phyloP scores from a whole-genome alignment of 2,888 invertebrate genomes.

The Sisyra nigra region DNA sequence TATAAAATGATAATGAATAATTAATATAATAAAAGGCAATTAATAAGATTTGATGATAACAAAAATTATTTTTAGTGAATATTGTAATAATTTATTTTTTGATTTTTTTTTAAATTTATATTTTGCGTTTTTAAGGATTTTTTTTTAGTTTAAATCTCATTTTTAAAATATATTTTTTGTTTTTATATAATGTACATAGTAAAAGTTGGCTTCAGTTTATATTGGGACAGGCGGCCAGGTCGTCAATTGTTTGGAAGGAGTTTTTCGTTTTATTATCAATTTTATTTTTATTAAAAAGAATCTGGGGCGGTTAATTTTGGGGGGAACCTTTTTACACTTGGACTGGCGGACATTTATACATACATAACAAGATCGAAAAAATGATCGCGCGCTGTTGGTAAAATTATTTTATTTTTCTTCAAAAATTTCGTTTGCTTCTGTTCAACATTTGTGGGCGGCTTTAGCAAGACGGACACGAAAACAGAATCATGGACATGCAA shows the following conservation, averaged over 20 bases:
- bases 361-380: no score
- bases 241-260: neutral
- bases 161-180: neutral
- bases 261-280: neutral
- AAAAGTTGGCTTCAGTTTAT: neutral
- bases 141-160: neutral
- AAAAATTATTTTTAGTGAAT: no score
- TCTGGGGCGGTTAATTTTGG: no score
- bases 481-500: constrained; percentile 7
- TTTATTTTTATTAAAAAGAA: neutral
- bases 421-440: constrained; percentile 1
- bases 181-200: neutral
- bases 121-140: no score
- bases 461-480: constrained; percentile 7
- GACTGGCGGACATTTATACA: no score
- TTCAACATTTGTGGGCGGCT: constrained; percentile 5
- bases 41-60: no score
- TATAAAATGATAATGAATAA: no score
- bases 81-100: no score
- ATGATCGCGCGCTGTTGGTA: no score
- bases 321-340: no score
- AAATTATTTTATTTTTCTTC: neutral
- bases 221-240: neutral
- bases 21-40: no score
- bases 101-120: no score